Percentiles rank a stretch among this genome's conserved stretches.
These are phyloP conservation scores for Ladona fulva DNA, from an alignment of 1,140 invertebrate genomes.

Conservation along the genomic window DNA sequence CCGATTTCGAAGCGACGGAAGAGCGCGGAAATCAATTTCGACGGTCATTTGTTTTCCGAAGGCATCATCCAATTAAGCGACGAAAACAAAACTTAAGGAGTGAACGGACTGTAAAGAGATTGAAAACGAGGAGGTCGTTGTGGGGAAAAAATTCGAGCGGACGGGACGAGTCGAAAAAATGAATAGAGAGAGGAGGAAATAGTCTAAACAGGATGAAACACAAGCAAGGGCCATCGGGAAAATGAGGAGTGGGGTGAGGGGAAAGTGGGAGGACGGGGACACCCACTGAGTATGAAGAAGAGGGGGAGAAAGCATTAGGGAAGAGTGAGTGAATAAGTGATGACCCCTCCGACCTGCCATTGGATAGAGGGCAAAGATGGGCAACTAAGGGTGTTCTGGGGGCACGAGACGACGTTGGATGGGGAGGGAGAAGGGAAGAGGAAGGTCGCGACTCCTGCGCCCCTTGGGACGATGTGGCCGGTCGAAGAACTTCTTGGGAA, in stretches of 20 bases:
- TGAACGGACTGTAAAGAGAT: not conserved
- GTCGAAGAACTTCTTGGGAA: not conserved
- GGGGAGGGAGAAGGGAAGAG: not conserved
- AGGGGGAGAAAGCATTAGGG: not conserved
- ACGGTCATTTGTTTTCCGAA: no score
- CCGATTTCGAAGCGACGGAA: no score
- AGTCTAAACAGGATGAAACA: no score
- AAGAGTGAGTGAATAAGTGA: constrained; percentile 9
- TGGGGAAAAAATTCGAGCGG: not conserved
- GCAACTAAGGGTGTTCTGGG: not conserved
- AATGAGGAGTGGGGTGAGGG: not conserved
- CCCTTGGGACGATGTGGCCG: not conserved
- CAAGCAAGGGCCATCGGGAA: not conserved
- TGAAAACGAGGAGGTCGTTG: not conserved
- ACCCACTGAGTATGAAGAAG: not conserved
- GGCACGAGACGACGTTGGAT: not conserved
- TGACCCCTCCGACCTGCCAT: not conserved
- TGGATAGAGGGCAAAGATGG: not conserved
- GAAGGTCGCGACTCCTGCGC: not conserved
- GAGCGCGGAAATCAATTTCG: no score
- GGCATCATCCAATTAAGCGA: no score
- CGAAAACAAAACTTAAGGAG: not conserved
- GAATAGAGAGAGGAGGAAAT: not conserved
- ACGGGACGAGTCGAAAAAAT: not conserved
- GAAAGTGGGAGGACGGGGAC: not conserved